Conservation (phyloP, 2,888 invertebrate genomes). For the Andrena trimmerana region DNA sequence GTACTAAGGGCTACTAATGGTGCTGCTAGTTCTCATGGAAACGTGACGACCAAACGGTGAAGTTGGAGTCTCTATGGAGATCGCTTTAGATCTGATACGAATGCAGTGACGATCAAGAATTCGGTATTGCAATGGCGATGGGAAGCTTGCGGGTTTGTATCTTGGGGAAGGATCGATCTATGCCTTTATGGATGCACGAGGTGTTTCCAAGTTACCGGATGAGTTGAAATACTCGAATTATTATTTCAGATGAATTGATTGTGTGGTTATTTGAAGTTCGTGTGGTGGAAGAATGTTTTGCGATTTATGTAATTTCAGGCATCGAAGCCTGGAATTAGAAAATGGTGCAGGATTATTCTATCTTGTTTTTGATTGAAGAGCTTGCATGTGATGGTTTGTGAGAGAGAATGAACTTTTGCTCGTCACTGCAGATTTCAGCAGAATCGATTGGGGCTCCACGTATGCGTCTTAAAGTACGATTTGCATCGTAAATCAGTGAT, state of each 20-base stretch:
- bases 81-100: background rate
- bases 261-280: too few relatives aligned
- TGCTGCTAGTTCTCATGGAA: conserved; percentile 11
- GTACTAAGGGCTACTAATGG: conserved; percentile 37
- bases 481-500: conserved; percentile 29
- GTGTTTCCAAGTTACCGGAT: too few relatives aligned
- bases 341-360: too few relatives aligned
- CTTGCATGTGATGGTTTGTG: too few relatives aligned
- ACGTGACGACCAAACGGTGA: background rate
- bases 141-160: background rate
- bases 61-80: background rate
- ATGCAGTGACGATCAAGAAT: too few relatives aligned
- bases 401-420: conserved; percentile 5
- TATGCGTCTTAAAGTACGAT: background rate
- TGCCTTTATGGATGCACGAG: background rate
- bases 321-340: too few relatives aligned
- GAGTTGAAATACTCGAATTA: background rate
- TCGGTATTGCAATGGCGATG: conserved; percentile 19
- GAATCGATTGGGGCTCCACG: background rate
- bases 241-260: too few relatives aligned
- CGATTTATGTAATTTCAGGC: too few relatives aligned
- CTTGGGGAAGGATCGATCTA: background rate
- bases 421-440: conserved; percentile 22
- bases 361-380: too few relatives aligned
- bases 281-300: too few relatives aligned